Base-by-base conservation (phyloP, 2,113 vertebrate genomes). In the Aptenodytes patagonicus region DNA sequence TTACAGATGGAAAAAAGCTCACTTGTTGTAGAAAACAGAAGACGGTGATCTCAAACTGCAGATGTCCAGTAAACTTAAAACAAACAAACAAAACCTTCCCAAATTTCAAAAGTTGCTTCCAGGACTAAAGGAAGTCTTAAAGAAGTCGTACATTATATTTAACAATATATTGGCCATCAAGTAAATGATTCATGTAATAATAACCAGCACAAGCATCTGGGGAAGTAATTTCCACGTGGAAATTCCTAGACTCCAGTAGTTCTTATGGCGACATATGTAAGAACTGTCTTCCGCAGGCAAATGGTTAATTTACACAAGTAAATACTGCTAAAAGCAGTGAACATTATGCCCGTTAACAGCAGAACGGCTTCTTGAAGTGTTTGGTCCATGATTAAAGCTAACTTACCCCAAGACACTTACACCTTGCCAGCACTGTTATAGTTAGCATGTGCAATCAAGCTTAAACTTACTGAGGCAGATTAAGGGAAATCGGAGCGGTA, bases 251-350 rank as follows among this genome's bases (percentile, higher is more conserved):
- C 22, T 32, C 46, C 55, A 36, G 34, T 5, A 31, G 20, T 36
- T 36, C 55, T 64, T 29, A 22, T 1, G 20, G n/a, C 3, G 1
- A 40, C 66, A 8, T 25, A 34, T 0, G 1, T 17, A 51, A 31
- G 46, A 44, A 36, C 40, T 44, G 8, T 47, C 49, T 87, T n/a
- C 36, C 44, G 22, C 12, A 5, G 12, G n/a, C 20, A 68, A 22
- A 12, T 16, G 25, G 42, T 47, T 72, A 18, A 87, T 84, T 83
- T 68, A 70, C 16, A 40, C 54, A 64, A 19, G 34, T 28, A 83
- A 92, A 76, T 54, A 40, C 70, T 24, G 64, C 60, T 47, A 29
- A 90, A 61, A 93, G 69, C 26, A 25, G 32, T 13, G 19, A 25
- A 20, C 40, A 54, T 18, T 22, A 44, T 34, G 32, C 87, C 90